Evolutionary conservation across 1,140 invertebrate species (phyloP).

Genomic region (Papilio dardanus): DNA sequence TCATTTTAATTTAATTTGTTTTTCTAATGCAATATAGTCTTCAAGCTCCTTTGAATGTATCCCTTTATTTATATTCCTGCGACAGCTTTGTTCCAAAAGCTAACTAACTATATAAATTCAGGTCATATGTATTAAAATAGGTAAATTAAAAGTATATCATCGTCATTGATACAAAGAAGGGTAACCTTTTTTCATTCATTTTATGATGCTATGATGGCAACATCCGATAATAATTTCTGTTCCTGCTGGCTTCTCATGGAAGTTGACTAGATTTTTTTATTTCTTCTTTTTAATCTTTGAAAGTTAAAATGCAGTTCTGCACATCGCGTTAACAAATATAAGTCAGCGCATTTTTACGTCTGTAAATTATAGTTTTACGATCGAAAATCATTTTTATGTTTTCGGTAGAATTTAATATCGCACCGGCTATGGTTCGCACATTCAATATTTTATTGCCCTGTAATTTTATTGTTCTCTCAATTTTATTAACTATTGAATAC

Average conservation of each 20-base stretch:
- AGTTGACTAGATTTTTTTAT: too few relatives aligned
- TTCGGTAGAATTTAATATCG: conserved; percentile 81
- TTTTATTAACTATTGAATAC: conserved; percentile 81
- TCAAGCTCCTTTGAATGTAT: background rate
- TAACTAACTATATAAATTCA: too few relatives aligned
- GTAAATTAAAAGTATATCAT: too few relatives aligned
- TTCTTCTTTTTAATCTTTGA: background rate
- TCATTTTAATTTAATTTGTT: conserved; percentile 3
- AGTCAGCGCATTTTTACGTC: conserved; percentile 80
- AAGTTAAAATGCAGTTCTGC: conserved; percentile 28
- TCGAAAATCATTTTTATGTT: conserved; percentile 82
- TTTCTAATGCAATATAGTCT: conserved; percentile 1
- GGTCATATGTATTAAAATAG: too few relatives aligned
- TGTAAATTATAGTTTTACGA: conserved; percentile 82
- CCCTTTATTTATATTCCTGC: background rate
- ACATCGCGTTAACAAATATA: conserved; percentile 59
- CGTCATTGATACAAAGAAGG: too few relatives aligned
- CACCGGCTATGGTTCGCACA: conserved; percentile 76
- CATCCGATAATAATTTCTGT: too few relatives aligned
- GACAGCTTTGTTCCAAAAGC: too few relatives aligned
- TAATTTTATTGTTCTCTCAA: conserved; percentile 82
- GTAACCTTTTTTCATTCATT: too few relatives aligned
- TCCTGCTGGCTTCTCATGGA: too few relatives aligned
- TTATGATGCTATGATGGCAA: too few relatives aligned
- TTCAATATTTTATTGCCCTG: conserved; percentile 79